phyloP scores from a whole-genome alignment of 2,888 invertebrate species.

The Clostera curtula region DNA sequence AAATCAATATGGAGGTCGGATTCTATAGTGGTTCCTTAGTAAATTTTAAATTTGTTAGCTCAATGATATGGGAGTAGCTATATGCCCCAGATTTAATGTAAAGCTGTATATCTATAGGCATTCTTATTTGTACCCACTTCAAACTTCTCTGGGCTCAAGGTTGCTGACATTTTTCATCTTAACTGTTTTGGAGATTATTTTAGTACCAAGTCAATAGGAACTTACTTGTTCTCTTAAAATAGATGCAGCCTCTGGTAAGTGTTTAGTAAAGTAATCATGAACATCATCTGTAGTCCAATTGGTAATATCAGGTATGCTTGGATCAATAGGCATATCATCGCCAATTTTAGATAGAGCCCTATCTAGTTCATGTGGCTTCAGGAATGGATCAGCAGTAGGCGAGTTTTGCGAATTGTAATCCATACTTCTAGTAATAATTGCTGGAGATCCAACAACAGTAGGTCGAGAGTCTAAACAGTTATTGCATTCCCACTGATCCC shows the following conservation, averaged over 20 bases:
- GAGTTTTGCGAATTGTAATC: constrained; percentile 41
- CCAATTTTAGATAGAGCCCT: constrained; percentile 51
- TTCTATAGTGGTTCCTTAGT: too few species aligned
- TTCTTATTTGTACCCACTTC: too few species aligned
- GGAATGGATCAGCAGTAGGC: constrained; percentile 48
- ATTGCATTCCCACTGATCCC: constrained; percentile 82
- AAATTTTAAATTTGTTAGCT: too few species aligned
- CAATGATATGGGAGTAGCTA: too few species aligned
- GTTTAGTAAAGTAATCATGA: constrained; percentile 83
- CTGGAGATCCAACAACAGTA: constrained; percentile 48
- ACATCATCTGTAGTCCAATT: constrained; percentile 91
- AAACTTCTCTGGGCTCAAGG: too few species aligned
- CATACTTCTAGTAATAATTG: constrained; percentile 41
- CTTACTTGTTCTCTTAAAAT: constrained; percentile 87
- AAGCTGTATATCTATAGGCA: too few species aligned
- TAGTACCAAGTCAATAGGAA: too few species aligned
- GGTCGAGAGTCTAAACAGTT: constrained; percentile 75
- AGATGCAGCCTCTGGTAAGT: constrained; percentile 86
- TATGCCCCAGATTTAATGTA: too few species aligned
- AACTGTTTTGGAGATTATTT: too few species aligned
- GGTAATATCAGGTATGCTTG: constrained; percentile 84
- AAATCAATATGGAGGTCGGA: too few species aligned
- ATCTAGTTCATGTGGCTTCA: constrained; percentile 64
- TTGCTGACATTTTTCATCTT: too few species aligned
- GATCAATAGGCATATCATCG: constrained; percentile 72